Conservation (phyloP, 2,888 invertebrate species). For the Campaea margaritaria region DNA sequence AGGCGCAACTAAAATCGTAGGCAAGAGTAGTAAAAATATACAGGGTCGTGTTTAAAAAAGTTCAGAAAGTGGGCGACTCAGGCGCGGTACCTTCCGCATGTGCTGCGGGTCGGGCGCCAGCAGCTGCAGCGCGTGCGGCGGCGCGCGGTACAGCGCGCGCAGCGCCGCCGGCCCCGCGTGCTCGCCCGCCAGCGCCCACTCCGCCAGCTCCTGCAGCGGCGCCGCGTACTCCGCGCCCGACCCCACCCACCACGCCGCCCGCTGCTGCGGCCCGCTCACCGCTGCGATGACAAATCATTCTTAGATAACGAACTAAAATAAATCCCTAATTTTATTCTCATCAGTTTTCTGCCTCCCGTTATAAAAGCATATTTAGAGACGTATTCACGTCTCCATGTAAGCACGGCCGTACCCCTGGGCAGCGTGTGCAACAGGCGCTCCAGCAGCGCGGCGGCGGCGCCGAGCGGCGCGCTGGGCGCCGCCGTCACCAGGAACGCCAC, state of each 20-base stretch:
- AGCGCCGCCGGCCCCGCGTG: slow-evolving; percentile 62
- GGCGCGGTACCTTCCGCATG: slow-evolving; percentile 65
- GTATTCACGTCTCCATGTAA: too few relatives aligned
- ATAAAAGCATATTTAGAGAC: too few relatives aligned
- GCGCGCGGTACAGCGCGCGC: slow-evolving; percentile 69
- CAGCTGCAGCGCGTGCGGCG: slow-evolving; percentile 59
- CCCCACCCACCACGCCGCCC: slow-evolving; percentile 65
- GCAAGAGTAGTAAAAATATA: too few relatives aligned
- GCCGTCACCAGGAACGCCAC: slow-evolving; percentile 74
- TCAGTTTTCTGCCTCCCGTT: too few relatives aligned
- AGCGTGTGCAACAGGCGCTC: slow-evolving; percentile 81
- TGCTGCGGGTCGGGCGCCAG: slow-evolving; percentile 65
- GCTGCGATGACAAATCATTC: slow-evolving; percentile 53
- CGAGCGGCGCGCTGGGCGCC: slow-evolving; percentile 55
- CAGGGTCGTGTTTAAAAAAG: too few relatives aligned
- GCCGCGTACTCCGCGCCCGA: slow-evolving; percentile 62
- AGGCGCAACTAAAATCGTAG: too few relatives aligned
- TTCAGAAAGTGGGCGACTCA: too few relatives aligned
- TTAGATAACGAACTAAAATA: too few relatives aligned
- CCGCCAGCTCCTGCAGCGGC: slow-evolving; percentile 69
- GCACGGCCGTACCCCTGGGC: slow-evolving; percentile 49
- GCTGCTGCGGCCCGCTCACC: slow-evolving; percentile 50
- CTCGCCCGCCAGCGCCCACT: slow-evolving; percentile 65
- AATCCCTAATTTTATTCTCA: too few relatives aligned
- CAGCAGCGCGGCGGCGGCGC: slow-evolving; percentile 64